These are phyloP conservation scores for Drosophila tsacasi DNA, from an alignment of 1,140 invertebrate species.

Conservation along the genomic window DNA sequence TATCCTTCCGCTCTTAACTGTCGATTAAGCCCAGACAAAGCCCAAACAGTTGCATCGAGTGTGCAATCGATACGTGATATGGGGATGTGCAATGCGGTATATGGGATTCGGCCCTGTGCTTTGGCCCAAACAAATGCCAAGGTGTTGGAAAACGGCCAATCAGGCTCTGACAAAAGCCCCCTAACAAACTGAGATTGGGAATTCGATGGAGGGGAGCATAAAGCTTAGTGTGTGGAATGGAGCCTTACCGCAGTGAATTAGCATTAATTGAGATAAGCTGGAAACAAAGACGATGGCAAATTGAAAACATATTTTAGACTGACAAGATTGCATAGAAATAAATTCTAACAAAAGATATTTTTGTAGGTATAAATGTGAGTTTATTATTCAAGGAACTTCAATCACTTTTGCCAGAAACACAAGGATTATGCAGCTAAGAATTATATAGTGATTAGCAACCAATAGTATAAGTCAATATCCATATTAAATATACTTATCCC, in stretches of 20 bases:
- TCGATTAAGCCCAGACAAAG: constrained; percentile 45
- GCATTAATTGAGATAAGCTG: constrained; percentile 18
- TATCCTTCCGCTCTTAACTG: constrained; percentile 17
- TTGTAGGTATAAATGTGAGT: background rate
- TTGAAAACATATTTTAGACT: constrained; percentile 6
- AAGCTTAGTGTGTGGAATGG: background rate
- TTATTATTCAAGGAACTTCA: background rate
- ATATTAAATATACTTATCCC: background rate
- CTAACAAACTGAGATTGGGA: background rate
- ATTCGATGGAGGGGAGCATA: background rate
- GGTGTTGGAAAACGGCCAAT: constrained; percentile 58
- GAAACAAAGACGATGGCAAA: background rate
- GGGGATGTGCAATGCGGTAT: background rate
- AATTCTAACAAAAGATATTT: background rate
- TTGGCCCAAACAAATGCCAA: constrained; percentile 10
- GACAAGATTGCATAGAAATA: background rate
- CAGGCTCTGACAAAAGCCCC: constrained; percentile 16
- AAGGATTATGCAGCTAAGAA: background rate
- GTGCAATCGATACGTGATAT: constrained; percentile 33
- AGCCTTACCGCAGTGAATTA: background rate
- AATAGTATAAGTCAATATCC: background rate
- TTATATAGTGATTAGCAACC: background rate
- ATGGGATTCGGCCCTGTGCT: constrained; percentile 2
- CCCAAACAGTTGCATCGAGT: constrained; percentile 10
- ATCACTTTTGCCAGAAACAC: background rate